These are phyloP conservation scores for Siphamia tubifer DNA, from an alignment of 2,113 vertebrate genomes.

Conservation along the genomic window DNA sequence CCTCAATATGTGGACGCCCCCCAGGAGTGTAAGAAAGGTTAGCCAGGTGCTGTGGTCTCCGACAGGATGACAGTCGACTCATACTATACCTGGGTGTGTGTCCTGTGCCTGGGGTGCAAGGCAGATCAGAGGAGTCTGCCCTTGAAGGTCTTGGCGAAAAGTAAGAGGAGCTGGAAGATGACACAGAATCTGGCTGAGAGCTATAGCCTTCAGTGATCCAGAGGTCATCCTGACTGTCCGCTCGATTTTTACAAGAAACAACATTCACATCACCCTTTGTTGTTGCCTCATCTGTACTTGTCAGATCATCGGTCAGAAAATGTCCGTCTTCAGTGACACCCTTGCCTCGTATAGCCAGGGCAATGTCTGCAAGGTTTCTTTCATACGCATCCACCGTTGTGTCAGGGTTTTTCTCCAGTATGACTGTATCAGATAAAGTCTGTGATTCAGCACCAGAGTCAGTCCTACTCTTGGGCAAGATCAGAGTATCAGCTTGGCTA, in stretches of 20 bases:
- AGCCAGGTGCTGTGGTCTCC: constrained; percentile 2
- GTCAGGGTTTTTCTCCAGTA: constrained; percentile 47
- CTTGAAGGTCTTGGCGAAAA: constrained; percentile 64
- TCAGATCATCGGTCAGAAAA: constrained; percentile 71
- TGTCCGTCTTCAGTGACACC: not conserved
- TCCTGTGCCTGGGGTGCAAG: constrained; percentile 62
- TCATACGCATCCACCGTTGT: constrained; percentile 37
- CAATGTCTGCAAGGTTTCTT: constrained; percentile 49
- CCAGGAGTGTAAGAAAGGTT: constrained; percentile 61
- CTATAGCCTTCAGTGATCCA: constrained; percentile 43
- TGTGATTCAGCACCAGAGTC: constrained; percentile 29
- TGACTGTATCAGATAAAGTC: constrained; percentile 57
- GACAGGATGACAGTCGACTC: constrained; percentile 51
- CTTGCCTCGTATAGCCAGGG: constrained; percentile 18
- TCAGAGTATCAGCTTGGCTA: constrained; percentile 72
- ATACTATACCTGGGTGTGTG: constrained; percentile 70
- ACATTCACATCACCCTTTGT: not conserved
- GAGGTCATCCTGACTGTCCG: not conserved
- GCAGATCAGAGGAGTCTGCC: constrained; percentile 28
- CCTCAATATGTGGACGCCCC: constrained; percentile 61
- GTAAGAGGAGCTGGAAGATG: constrained; percentile 63
- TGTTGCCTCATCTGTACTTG: constrained; percentile 50
- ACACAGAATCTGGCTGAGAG: constrained; percentile 31
- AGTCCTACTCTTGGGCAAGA: constrained; percentile 44
- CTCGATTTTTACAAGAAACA: not conserved